phyloP scores from a whole-genome alignment of 2,113 vertebrate genomes.

The Sialia sialis region DNA sequence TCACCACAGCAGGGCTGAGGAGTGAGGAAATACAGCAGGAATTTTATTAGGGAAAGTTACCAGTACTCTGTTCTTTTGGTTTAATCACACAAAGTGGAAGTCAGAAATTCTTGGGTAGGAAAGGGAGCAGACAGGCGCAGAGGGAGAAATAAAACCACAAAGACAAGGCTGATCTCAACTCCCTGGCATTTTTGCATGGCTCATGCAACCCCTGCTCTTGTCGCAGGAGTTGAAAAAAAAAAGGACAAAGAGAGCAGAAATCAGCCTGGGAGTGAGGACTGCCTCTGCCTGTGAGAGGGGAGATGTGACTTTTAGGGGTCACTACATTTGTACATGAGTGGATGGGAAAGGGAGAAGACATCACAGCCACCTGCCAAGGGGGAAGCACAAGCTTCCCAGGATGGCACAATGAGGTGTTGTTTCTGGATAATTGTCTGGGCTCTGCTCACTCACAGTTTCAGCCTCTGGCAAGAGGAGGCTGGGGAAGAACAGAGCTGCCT shows the following conservation, averaged over 20 bases:
- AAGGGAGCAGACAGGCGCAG: background rate
- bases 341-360: background rate
- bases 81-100: background rate
- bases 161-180: background rate
- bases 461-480: background rate
- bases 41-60: background rate
- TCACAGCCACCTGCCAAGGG: background rate
- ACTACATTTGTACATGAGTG: accelerated
- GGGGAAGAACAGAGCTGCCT: background rate
- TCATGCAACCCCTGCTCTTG: background rate
- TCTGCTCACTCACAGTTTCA: background rate
- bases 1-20: background rate
- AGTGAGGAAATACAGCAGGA: background rate
- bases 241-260: background rate
- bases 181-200: background rate
- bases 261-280: background rate
- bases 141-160: background rate
- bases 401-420: no score
- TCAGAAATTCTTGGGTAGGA: background rate
- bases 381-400: background rate
- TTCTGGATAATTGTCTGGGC: background rate
- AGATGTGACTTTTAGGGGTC: background rate
- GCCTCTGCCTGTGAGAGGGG: background rate
- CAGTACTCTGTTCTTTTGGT: background rate
- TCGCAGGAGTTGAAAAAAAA: background rate